These are phyloP conservation scores for Malurus elegans DNA, from an alignment of 2,113 vertebrate genomes.

Conservation along the genomic window DNA sequence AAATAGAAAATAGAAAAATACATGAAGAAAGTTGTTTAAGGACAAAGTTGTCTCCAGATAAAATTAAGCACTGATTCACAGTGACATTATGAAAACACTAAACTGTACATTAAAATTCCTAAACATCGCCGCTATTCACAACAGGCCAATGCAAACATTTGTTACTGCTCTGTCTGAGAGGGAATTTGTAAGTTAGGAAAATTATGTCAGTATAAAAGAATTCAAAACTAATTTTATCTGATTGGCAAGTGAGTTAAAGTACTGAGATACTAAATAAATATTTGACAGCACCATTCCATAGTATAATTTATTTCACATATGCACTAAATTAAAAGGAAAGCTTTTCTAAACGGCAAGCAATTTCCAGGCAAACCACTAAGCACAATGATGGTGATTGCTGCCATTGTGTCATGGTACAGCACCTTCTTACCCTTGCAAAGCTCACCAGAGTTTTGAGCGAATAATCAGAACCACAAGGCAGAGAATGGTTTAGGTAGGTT, in stretches of 20 bases:
- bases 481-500: not conserved
- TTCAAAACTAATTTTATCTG: slow-evolving; percentile 66
- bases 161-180: slow-evolving; percentile 31
- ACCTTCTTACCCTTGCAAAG: not conserved
- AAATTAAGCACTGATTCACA: slow-evolving; percentile 45
- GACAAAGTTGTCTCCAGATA: slow-evolving; percentile 40
- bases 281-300: slow-evolving; percentile 52
- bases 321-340: slow-evolving; percentile 37
- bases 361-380: slow-evolving; percentile 41
- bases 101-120: slow-evolving; percentile 50
- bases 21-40: slow-evolving; percentile 13
- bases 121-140: slow-evolving; percentile 45
- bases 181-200: slow-evolving; percentile 41
- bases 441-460: not conserved
- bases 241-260: slow-evolving; percentile 56
- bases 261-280: slow-evolving; percentile 64
- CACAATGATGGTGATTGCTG: not conserved
- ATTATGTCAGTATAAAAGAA: slow-evolving; percentile 63
- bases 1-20: slow-evolving; percentile 62
- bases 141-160: slow-evolving; percentile 54
- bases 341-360: slow-evolving; percentile 16
- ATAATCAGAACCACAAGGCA: not conserved
- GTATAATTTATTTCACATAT: slow-evolving; percentile 60
- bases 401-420: not conserved
- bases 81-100: slow-evolving; percentile 52